Evolutionary conservation across 2,888 invertebrate species (phyloP), one percentile per base, ranked within the genome.

Genomic region (Drosophila multiciliata): DNA sequence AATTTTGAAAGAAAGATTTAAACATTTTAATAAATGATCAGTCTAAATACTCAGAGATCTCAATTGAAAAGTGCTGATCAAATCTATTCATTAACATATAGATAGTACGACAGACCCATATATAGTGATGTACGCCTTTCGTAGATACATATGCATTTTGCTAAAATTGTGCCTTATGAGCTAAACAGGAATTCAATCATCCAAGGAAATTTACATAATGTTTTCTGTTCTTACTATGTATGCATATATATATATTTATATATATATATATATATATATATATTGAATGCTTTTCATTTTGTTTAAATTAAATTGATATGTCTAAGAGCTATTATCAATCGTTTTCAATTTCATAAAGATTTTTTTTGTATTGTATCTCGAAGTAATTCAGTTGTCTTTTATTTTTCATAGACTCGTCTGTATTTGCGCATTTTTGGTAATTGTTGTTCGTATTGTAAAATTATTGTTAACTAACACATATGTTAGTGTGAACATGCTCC

Each of bases 281-380:
- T 66, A 52, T 75, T 70, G 48, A 71, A 75, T 75, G 59, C 38
- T 62, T 71, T 69, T 67, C 49, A 38, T 59, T 54, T 66, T 60
- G 45, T 86, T 83, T 87, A 89, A 91, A 89, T 81, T 89, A 91
- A 92, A 91, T 89, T 93, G 93, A 93, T 93, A 93, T 93, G 93
- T 93, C 92, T 92, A 92, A 91, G 90, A 92, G 88, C 92, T 93
- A 93, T 93, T 93, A 93, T 93, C 92, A 91, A 92, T 92, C 92
- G 92, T 92, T 92, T 90, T 91, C 87, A 89, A 89, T 83, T 90
- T 75, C 77, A 73, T 62, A 73, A 85, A 77, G 68, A 29, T 49
- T 38, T 73, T 73, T 67, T 58, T 67, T 75, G 73, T 89, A 77
- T 82, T 87, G 71, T 87, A 71, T 82, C 53, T 79, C 52, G 72